A percentile compares a stretch with the other conserved stretches of the same genome.
Evolutionary conservation across 2,797 vertebrate species (phyloP).

Genomic region (Lindbergichthys nudifrons): DNA sequence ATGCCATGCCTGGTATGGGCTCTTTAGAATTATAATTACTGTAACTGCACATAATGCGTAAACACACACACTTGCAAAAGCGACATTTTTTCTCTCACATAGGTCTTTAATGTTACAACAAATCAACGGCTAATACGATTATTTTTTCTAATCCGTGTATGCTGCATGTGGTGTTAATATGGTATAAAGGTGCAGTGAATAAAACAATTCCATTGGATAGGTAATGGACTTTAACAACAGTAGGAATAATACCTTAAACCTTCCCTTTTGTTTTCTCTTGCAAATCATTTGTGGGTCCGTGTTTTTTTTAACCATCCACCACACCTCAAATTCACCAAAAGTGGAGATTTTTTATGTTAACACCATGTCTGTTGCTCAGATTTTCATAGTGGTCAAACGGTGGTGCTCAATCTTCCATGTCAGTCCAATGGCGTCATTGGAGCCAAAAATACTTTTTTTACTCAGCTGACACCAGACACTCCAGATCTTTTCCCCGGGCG

Average conservation of each 20-base stretch:
- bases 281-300: neutral
- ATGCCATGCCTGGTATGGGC: slow-evolving; percentile 12
- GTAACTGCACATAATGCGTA: neutral
- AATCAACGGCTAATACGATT: neutral
- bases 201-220: neutral
- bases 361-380: too few relatives aligned
- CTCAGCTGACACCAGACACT: too few relatives aligned
- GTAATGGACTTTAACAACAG: neutral
- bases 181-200: too few relatives aligned
- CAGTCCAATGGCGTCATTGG: too few relatives aligned
- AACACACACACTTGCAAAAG: neutral
- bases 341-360: too few relatives aligned
- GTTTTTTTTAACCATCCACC: too few relatives aligned
- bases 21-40: slow-evolving; percentile 23
- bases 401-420: too few relatives aligned
- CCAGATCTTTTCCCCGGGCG: too few relatives aligned
- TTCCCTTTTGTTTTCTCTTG: neutral
- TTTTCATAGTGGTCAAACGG: too few relatives aligned
- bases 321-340: too few relatives aligned
- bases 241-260: neutral
- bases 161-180: neutral
- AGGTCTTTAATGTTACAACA: neutral
- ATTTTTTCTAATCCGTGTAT: neutral
- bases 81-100: neutral
- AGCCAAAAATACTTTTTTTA: too few relatives aligned